Percentiles rank a stretch among this genome's conserved stretches.
phyloP scores from a whole-genome alignment of 1,140 invertebrate genomes.

The Platorchestia sp. region DNA sequence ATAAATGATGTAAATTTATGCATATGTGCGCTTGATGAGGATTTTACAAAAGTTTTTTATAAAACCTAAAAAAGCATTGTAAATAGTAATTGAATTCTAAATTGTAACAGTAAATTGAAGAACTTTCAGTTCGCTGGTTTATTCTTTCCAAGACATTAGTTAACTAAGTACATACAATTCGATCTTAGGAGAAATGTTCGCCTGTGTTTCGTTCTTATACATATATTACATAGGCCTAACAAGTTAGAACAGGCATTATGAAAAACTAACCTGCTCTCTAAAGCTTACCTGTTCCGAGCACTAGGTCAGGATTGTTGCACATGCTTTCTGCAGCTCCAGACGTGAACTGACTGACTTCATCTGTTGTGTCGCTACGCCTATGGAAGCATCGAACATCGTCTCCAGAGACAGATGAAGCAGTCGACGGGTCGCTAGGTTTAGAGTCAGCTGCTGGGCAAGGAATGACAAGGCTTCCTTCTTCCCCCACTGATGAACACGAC shows the following conservation, averaged over 20 bases:
- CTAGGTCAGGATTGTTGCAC: conserved; percentile 12
- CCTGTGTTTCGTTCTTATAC: too few species aligned
- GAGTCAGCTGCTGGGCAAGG: background rate
- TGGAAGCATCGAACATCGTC: conserved; percentile 21
- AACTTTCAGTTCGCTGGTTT: too few species aligned
- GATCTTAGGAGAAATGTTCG: too few species aligned
- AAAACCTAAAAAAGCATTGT: too few species aligned
- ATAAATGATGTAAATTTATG: too few species aligned
- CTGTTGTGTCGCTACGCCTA: background rate
- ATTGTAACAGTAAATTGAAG: too few species aligned
- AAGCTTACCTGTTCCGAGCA: conserved; percentile 3
- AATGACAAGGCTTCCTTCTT: background rate
- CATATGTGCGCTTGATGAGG: too few species aligned
- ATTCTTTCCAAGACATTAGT: too few species aligned
- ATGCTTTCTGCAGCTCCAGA: background rate
- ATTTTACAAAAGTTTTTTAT: too few species aligned
- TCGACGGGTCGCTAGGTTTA: background rate
- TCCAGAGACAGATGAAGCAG: background rate
- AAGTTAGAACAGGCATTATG: background rate
- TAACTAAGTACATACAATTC: too few species aligned
- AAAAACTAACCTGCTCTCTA: background rate
- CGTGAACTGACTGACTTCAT: background rate
- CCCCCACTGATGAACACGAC: conserved; percentile 24
- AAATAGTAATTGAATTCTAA: too few species aligned
- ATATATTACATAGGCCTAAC: too few species aligned